A percentile compares a stretch with the other conserved stretches of the same genome.
These are phyloP conservation scores for Mycogona germanica DNA, from an alignment of 2,888 invertebrate genomes.

Conservation along the genomic window DNA sequence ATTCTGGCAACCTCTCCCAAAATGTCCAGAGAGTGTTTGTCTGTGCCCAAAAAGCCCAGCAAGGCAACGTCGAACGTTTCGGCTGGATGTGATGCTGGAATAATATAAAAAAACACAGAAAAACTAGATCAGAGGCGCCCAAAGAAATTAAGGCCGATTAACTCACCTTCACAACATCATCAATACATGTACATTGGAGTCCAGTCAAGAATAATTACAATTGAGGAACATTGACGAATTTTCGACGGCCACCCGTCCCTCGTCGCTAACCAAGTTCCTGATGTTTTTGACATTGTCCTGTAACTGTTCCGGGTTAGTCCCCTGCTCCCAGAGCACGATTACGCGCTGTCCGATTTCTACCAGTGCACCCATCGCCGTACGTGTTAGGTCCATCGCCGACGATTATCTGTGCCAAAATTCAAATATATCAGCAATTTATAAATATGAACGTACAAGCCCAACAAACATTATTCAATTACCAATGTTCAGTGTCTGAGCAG, in stretches of 20 bases:
- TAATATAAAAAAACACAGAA: background rate
- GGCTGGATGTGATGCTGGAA: slow-evolving; percentile 7
- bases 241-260: slow-evolving; percentile 42
- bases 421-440: no score
- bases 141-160: no score
- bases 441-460: no score
- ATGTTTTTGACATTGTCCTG: slow-evolving; percentile 42
- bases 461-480: no score
- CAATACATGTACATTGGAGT: background rate
- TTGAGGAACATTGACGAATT: slow-evolving; percentile 46
- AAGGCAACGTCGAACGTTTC: slow-evolving; percentile 6
- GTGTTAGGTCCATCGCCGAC: no score
- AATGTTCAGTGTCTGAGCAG: no score
- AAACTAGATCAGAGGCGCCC: no score
- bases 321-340: slow-evolving; percentile 46
- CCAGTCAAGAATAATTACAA: slow-evolving; percentile 39
- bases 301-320: slow-evolving; percentile 38
- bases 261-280: slow-evolving; percentile 36
- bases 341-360: slow-evolving; percentile 29
- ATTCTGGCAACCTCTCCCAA: slow-evolving; percentile 42
- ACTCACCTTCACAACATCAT: background rate
- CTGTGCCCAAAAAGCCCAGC: background rate
- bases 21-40: slow-evolving; percentile 34
- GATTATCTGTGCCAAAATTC: no score
- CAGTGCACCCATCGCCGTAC: no score